Percentiles rank a stretch among this genome's conserved stretches.
Evolutionary conservation across 2,888 invertebrate genomes (phyloP).

Genomic region (Tricholauxania praeusta): DNA sequence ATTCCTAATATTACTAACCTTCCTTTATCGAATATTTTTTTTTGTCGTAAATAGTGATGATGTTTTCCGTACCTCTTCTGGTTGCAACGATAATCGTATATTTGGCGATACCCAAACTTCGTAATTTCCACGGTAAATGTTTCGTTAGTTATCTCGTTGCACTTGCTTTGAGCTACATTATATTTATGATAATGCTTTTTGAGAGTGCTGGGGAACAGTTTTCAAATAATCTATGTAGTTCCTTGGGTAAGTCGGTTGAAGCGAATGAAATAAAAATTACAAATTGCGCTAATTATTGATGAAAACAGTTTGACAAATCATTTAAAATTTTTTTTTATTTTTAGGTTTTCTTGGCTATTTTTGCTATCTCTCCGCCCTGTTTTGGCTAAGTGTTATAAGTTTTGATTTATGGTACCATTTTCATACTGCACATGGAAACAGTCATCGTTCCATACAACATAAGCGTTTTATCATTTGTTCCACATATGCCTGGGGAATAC

Average conservation of each 20-base stretch:
- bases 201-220: constrained; percentile 33
- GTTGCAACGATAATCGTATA: constrained; percentile 78
- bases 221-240: constrained; percentile 49
- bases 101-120: constrained; percentile 75
- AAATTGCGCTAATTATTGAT: too few species aligned
- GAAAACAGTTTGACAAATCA: neutral
- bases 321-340: constrained; percentile 10
- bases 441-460: constrained; percentile 45
- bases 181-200: constrained; percentile 72
- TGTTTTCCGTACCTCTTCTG: constrained; percentile 78
- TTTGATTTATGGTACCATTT: constrained; percentile 81
- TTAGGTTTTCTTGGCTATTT: constrained; percentile 70
- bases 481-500: constrained; percentile 60
- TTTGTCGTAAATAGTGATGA: constrained; percentile 70
- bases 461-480: constrained; percentile 56
- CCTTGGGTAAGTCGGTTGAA: constrained; percentile 60
- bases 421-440: constrained; percentile 43
- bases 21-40: too few species aligned
- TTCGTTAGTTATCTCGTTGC: constrained; percentile 78
- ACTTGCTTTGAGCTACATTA: constrained; percentile 73
- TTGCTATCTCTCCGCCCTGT: constrained; percentile 82
- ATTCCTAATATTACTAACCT: too few species aligned
- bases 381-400: constrained; percentile 89
- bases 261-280: neutral
- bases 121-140: constrained; percentile 80